A percentile compares a stretch with the other conserved stretches of the same genome.
Conservation (phyloP, 2,888 invertebrate species). For the Dexiosoma caninum region DNA sequence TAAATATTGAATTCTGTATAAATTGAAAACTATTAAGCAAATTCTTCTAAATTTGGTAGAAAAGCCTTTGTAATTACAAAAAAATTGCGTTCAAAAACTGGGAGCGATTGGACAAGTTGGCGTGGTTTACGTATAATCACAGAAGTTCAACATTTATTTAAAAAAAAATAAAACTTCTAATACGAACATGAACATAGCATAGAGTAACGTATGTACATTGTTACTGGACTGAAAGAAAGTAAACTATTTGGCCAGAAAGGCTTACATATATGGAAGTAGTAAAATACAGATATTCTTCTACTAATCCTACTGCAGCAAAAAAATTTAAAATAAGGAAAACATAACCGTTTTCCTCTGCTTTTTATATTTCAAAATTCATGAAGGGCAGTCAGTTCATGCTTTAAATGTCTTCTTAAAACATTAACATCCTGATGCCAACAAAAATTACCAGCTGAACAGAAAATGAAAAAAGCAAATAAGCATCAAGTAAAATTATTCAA, state of each 20-base stretch:
- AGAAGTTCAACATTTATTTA: no score
- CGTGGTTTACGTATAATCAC: no score
- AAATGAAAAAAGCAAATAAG: slow-evolving; percentile 4
- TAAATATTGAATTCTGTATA: no score
- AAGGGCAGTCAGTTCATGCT: slow-evolving; percentile 61
- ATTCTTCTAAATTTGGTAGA: no score
- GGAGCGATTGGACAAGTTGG: no score
- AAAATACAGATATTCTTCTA: slow-evolving; percentile 44
- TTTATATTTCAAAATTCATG: slow-evolving; percentile 41
- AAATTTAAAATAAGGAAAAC: slow-evolving; percentile 15
- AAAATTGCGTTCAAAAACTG: no score
- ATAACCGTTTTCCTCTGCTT: slow-evolving; percentile 42
- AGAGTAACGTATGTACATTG: no score
- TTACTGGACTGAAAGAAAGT: neutral
- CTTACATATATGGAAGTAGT: slow-evolving; percentile 15
- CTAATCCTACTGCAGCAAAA: neutral
- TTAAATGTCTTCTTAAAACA: slow-evolving; percentile 58
- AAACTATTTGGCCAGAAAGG: slow-evolving; percentile 41
- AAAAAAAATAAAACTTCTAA: no score
- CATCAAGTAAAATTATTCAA: slow-evolving; percentile 21
- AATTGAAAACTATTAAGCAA: no score
- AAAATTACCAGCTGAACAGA: slow-evolving; percentile 27
- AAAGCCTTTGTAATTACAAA: no score
- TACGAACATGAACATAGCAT: no score
- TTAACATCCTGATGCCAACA: slow-evolving; percentile 52